Evolutionary conservation across 1,140 invertebrate species (phyloP).

Genomic region (Leptestheria dahalacensis): DNA sequence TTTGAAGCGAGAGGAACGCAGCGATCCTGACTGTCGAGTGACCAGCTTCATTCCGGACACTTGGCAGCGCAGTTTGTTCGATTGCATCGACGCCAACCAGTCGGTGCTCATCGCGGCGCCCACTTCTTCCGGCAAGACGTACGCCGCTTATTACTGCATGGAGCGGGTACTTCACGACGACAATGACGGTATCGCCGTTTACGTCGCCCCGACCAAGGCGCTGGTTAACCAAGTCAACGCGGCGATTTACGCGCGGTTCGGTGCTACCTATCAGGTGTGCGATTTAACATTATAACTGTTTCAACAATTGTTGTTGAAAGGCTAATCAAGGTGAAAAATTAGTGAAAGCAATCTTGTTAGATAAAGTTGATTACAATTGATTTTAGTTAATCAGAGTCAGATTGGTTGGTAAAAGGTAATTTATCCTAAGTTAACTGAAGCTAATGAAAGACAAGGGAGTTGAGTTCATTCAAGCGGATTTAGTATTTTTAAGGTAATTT

Average conservation of each 20-base stretch:
- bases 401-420: too few relatives aligned
- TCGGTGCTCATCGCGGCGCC: slow-evolving; percentile 21
- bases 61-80: slow-evolving; percentile 20
- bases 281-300: not conserved
- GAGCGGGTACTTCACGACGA: slow-evolving; percentile 19
- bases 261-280: not conserved
- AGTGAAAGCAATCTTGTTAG: too few relatives aligned
- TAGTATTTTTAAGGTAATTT: too few relatives aligned
- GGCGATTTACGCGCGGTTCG: slow-evolving; percentile 20
- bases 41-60: slow-evolving; percentile 19
- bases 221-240: slow-evolving; percentile 22
- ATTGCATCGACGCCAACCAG: slow-evolving; percentile 18
- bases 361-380: too few relatives aligned
- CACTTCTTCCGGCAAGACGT: slow-evolving; percentile 22
- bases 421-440: too few relatives aligned
- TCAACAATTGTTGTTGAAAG: not conserved
- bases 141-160: slow-evolving; percentile 22
- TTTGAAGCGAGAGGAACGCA: slow-evolving; percentile 10
- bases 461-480: too few relatives aligned
- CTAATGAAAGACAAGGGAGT: too few relatives aligned
- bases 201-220: slow-evolving; percentile 21
- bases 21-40: slow-evolving; percentile 16
- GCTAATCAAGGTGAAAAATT: too few relatives aligned
- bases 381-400: too few relatives aligned
- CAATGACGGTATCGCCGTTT: slow-evolving; percentile 20